phyloP scores from a whole-genome alignment of 2,888 invertebrate species.

The Pheosia tremula region DNA sequence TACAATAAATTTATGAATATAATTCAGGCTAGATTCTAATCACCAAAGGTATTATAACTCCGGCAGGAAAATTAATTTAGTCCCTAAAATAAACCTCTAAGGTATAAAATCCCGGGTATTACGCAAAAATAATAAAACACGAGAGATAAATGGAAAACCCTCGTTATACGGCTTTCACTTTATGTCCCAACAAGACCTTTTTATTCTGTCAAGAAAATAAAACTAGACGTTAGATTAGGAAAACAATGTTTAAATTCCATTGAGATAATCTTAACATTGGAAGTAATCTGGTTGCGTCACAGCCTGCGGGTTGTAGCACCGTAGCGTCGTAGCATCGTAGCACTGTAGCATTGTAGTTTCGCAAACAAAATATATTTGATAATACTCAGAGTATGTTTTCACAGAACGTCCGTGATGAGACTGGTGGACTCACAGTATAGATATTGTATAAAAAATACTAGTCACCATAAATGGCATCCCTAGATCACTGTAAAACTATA shows the following conservation, averaged over 20 bases:
- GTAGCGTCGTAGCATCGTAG: not conserved
- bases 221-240: not conserved
- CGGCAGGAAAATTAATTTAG: not conserved
- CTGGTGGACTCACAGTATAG: no score
- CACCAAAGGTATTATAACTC: not conserved
- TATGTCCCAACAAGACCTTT: slow-evolving; percentile 4
- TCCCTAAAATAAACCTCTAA: not conserved
- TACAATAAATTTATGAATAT: not conserved
- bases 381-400: not conserved
- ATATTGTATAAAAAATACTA: not conserved
- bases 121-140: slow-evolving; percentile 5
- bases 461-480: not conserved
- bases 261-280: not conserved
- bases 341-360: not conserved
- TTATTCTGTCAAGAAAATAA: not conserved
- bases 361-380: not conserved
- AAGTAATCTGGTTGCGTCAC: not conserved
- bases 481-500: not conserved
- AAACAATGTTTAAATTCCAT: not conserved
- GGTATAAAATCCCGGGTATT: not conserved
- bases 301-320: not conserved
- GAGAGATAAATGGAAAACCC: slow-evolving; percentile 5
- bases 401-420: not conserved
- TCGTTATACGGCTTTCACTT: slow-evolving; percentile 3
- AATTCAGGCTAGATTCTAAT: not conserved